Conservation (phyloP, 1,140 invertebrate species). For the Drosophila erecta region DNA sequence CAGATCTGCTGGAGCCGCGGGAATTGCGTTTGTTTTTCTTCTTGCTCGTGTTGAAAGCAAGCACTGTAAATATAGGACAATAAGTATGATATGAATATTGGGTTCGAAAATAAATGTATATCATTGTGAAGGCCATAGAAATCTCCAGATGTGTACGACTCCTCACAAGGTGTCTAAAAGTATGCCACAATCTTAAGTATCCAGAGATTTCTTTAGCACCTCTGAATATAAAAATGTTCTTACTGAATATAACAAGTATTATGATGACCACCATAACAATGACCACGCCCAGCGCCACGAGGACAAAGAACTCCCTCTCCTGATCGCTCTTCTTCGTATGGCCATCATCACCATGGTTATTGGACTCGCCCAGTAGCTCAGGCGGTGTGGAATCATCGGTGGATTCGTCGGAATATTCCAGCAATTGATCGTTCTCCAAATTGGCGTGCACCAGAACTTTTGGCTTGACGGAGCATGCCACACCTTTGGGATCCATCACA, state of each 20-base stretch:
- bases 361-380: slow-evolving; percentile 47
- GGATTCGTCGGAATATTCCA: slow-evolving; percentile 67
- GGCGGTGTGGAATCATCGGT: slow-evolving; percentile 56
- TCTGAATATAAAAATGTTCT: slow-evolving; percentile 6
- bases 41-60: slow-evolving; percentile 86
- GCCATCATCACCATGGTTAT: slow-evolving; percentile 38
- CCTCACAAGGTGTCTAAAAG: too few relatives aligned
- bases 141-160: too few relatives aligned
- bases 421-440: slow-evolving; percentile 50
- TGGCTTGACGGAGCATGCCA: slow-evolving; percentile 85
- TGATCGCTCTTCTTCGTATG: slow-evolving; percentile 50
- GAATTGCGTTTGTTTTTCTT: slow-evolving; percentile 87
- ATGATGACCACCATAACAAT: slow-evolving; percentile 77
- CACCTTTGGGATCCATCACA: slow-evolving; percentile 85
- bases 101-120: neutral
- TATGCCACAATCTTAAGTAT: neutral
- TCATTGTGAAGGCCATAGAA: neutral
- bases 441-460: slow-evolving; percentile 78
- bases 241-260: slow-evolving; percentile 79
- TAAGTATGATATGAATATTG: neutral
- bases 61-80: slow-evolving; percentile 71
- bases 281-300: slow-evolving; percentile 73
- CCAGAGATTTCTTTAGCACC: neutral
- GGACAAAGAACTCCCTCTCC: slow-evolving; percentile 67
- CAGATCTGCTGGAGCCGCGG: slow-evolving; percentile 87